Evolutionary conservation across 2,113 vertebrate genomes (phyloP), one percentile per base, ranked within the genome.

Genomic region (Scomber colias): DNA sequence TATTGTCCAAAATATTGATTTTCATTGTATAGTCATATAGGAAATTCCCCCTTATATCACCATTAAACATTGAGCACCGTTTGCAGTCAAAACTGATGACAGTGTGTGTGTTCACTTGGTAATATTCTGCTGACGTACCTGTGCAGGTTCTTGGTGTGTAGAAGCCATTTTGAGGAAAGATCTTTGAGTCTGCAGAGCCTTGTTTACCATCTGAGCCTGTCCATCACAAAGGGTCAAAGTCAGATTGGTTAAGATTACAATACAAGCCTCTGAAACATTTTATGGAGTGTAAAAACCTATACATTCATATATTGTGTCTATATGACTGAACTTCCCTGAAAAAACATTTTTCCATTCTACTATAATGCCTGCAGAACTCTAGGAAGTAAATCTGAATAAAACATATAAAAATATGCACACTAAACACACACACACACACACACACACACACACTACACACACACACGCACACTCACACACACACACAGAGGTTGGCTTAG

Each of bases 191-290:
- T 97, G 96, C 90, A 99, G 97, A 82, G 97, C 97, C 0, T 90
- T 92, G 54, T 94, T 95, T 55, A 99, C 97, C 97, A 99, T 96
- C 89, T 97, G 96, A 27, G 98, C 97, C 98, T 99, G 93, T 79
- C 82, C 68, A 90, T 79, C 65, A 82, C 12, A 82, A 72, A 88
- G 11, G 62, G 72, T 17, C 51, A 82, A 56, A 68, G 56, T 53
- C 46, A 82, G 44, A 35, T 4, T 54, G 48, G 54, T 82, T 64
- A 50, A 15, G 24, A 64, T 48, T 30, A 46, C n/a, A 13, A 67
- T 24, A 46, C 12, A 61, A 9, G 31, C 31, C 31, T 35, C 31
- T 13, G n/a, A 62, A 44, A 56, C 14, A 44, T 72, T 69, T 73
- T 12, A n/a, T 11, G 30, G 10, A 30, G 16, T 19, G 2, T 30